Percentiles rank a stretch among this genome's conserved stretches.
These are phyloP conservation scores for Montifringilla adamsi DNA, from an alignment of 2,113 vertebrate species.

Conservation along the genomic window DNA sequence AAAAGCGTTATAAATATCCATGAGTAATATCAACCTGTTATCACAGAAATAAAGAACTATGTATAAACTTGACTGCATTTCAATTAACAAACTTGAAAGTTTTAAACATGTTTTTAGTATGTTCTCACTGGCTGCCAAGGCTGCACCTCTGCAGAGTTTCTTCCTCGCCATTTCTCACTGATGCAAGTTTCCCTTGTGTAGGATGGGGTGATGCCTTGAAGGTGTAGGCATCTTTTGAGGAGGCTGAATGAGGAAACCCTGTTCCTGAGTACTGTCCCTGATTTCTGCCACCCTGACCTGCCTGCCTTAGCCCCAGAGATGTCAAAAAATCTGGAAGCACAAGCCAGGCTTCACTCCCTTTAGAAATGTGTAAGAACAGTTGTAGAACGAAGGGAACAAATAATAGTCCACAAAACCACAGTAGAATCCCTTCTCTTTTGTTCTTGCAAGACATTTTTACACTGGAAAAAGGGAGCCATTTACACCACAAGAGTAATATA, in stretches of 20 bases:
- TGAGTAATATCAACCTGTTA: background rate
- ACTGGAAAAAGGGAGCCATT: background rate
- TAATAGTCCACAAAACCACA: background rate
- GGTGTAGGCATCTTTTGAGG: background rate
- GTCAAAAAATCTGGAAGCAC: background rate
- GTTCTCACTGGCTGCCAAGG: background rate
- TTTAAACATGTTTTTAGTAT: background rate
- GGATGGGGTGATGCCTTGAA: background rate
- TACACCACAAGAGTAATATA: background rate
- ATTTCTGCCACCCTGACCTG: background rate
- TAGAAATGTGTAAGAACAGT: background rate
- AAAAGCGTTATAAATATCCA: background rate
- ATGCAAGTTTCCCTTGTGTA: background rate
- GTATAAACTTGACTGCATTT: background rate
- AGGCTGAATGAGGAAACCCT: background rate
- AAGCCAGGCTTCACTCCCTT: background rate
- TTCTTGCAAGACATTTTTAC: background rate
- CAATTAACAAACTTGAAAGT: background rate
- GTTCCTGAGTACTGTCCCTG: accelerated
- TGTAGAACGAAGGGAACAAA: background rate
- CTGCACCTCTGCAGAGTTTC: background rate
- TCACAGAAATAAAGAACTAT: background rate
- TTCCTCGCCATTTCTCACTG: background rate
- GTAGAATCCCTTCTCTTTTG: background rate
- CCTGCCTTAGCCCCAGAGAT: background rate